Percentiles rank a stretch among this genome's conserved stretches.
Conservation (phyloP, 2,797 vertebrate genomes). For the Centroberyx gerrardi region DNA sequence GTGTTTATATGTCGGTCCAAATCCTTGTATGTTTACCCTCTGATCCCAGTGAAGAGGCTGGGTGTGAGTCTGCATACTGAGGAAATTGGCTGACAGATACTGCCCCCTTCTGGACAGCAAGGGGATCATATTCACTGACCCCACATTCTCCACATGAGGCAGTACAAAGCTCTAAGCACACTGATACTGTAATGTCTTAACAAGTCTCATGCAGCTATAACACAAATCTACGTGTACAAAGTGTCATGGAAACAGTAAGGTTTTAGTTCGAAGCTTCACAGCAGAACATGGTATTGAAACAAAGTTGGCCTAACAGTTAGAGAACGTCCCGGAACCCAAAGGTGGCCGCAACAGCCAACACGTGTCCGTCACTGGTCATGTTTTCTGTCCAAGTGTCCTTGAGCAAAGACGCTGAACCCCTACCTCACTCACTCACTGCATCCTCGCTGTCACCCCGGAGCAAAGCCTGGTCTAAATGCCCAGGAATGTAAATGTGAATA, state of each 20-base stretch:
- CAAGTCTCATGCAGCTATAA: neutral
- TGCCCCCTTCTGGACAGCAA: conserved; percentile 70
- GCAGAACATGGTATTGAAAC: neutral
- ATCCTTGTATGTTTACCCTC: conserved; percentile 55
- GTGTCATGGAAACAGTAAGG: neutral
- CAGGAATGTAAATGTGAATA: neutral
- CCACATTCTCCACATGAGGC: conserved; percentile 8
- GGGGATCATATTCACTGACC: neutral
- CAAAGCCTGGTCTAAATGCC: neutral
- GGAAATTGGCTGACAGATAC: conserved; percentile 29
- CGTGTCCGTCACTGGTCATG: neutral
- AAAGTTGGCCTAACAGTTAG: neutral
- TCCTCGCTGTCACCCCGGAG: no score
- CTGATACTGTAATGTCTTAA: neutral
- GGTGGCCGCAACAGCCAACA: neutral
- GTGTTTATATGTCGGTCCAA: conserved; percentile 36
- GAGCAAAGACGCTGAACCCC: neutral
- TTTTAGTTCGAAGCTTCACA: neutral
- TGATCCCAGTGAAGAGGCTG: conserved; percentile 31
- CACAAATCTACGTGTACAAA: neutral
- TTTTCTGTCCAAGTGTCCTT: neutral
- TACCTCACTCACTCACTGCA: neutral
- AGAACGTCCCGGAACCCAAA: neutral
- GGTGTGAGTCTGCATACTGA: conserved; percentile 34
- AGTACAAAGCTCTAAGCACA: neutral